Percentiles rank a stretch among this genome's conserved stretches.
Conservation (phyloP, 2,113 vertebrate species). For the Apeltes quadracus region DNA sequence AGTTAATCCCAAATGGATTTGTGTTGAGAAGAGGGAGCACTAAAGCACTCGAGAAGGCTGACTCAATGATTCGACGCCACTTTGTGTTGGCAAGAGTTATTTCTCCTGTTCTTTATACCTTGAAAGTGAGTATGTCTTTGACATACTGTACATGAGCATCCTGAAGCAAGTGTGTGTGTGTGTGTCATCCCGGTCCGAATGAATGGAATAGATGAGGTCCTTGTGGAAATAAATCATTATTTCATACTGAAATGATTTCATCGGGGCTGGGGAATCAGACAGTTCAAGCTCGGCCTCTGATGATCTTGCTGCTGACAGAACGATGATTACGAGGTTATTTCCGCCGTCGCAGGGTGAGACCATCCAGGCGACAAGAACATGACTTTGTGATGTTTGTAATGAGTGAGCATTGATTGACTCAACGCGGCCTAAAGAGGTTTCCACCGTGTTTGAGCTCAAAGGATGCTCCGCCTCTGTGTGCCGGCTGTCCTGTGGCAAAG, state of each 20-base stretch:
- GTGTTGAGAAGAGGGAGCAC: slow-evolving; percentile 35
- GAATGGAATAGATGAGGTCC: slow-evolving; percentile 3
- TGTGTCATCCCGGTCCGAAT: slow-evolving; percentile 14
- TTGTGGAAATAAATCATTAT: slow-evolving; percentile 29
- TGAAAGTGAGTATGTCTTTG: slow-evolving; percentile 8
- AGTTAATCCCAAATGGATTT: slow-evolving; percentile 76
- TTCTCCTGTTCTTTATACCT: not conserved
- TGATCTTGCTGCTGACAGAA: slow-evolving; percentile 80
- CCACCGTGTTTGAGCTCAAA: slow-evolving; percentile 60
- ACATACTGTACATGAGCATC: slow-evolving; percentile 5
- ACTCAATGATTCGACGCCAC: slow-evolving; percentile 24
- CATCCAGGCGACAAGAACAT: slow-evolving; percentile 83
- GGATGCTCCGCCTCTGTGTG: slow-evolving; percentile 47
- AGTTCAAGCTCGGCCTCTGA: slow-evolving; percentile 64
- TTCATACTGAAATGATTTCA: slow-evolving; percentile 33
- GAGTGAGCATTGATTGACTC: slow-evolving; percentile 85
- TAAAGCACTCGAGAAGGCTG: slow-evolving; percentile 18
- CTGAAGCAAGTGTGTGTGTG: slow-evolving; percentile 10
- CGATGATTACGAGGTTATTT: slow-evolving; percentile 84
- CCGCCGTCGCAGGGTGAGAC: slow-evolving; percentile 80
- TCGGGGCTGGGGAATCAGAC: slow-evolving; percentile 40
- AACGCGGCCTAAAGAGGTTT: slow-evolving; percentile 71
- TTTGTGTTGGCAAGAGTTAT: slow-evolving; percentile 20
- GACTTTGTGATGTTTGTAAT: slow-evolving; percentile 85
- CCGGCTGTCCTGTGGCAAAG: slow-evolving; percentile 46